Percentiles rank a stretch among this genome's conserved stretches.
Evolutionary conservation across 2,113 vertebrate genomes (phyloP).

Genomic region (Potamarius usumacintae): DNA sequence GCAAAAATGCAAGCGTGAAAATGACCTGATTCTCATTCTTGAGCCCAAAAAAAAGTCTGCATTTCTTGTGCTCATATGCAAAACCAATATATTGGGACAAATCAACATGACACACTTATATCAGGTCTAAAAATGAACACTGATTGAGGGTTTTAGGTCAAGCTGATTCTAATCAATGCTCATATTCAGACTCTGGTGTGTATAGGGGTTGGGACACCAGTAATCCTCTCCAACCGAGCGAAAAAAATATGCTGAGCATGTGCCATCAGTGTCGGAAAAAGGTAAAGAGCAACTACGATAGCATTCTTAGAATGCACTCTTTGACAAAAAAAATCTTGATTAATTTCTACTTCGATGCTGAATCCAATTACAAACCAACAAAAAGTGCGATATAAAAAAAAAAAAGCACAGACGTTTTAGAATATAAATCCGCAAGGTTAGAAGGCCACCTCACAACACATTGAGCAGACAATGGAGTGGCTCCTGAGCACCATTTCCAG

Average conservation of each 20-base stretch:
- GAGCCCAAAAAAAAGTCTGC: neutral
- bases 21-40: neutral
- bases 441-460: slow-evolving; percentile 31
- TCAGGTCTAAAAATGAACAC: neutral
- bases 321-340: slow-evolving; percentile 5
- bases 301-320: neutral
- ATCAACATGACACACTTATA: neutral
- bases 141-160: neutral
- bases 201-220: neutral
- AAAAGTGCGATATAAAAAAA: slow-evolving; percentile 21
- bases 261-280: slow-evolving; percentile 12
- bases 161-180: neutral
- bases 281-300: slow-evolving; percentile 11
- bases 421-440: slow-evolving; percentile 39
- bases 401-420: slow-evolving; percentile 1
- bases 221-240: slow-evolving; percentile 18
- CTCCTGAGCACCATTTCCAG: slow-evolving; percentile 24
- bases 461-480: slow-evolving; percentile 36
- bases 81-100: neutral
- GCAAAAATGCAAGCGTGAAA: too few species aligned
- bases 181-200: neutral
- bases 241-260: slow-evolving; percentile 15
- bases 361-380: slow-evolving; percentile 34
- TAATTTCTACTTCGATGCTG: slow-evolving; percentile 20
- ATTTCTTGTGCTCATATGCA: neutral